phyloP scores from a whole-genome alignment of 2,113 vertebrate genomes.

The Nibea albiflora region DNA sequence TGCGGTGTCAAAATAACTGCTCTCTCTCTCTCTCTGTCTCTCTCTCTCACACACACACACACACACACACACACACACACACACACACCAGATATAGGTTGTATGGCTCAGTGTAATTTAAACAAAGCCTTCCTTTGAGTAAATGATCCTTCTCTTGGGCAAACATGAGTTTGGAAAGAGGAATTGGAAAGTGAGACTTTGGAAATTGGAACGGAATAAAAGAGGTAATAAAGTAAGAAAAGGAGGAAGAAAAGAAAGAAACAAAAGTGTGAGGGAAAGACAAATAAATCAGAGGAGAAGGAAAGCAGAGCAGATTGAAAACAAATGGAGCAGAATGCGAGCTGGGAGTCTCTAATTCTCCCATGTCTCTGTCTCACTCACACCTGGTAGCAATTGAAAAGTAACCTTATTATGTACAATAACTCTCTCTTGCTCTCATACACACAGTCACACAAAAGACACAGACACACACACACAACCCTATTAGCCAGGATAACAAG shows the following conservation, averaged over 20 bases:
- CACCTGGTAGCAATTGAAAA: conserved; percentile 72
- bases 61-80: background rate
- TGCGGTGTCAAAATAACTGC: background rate
- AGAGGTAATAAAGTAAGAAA: background rate
- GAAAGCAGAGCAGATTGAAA: conserved; percentile 54
- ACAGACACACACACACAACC: no score
- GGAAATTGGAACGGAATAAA: conserved; percentile 33
- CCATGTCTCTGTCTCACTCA: conserved; percentile 52
- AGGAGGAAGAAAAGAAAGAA: background rate
- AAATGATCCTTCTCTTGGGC: conserved; percentile 33
- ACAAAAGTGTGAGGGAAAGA: conserved; percentile 26
- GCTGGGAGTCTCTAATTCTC: conserved; percentile 53
- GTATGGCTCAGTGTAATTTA: conserved; percentile 32
- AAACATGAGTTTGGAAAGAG: conserved; percentile 26
- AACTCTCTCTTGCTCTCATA: conserved; percentile 16
- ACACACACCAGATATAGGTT: conserved; percentile 10
- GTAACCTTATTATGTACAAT: conserved; percentile 63
- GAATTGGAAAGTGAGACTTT: conserved; percentile 24
- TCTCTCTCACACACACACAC: no score
- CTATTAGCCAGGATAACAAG: conserved; percentile 63
- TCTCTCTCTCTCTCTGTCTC: background rate
- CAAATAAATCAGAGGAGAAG: conserved; percentile 43
- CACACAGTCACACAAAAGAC: background rate
- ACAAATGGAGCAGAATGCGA: conserved; percentile 54
- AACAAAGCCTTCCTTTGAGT: conserved; percentile 25